phyloP scores from a whole-genome alignment of 35 echinoderm and acorn worm species.

The Eucidaris tribuloides region DNA sequence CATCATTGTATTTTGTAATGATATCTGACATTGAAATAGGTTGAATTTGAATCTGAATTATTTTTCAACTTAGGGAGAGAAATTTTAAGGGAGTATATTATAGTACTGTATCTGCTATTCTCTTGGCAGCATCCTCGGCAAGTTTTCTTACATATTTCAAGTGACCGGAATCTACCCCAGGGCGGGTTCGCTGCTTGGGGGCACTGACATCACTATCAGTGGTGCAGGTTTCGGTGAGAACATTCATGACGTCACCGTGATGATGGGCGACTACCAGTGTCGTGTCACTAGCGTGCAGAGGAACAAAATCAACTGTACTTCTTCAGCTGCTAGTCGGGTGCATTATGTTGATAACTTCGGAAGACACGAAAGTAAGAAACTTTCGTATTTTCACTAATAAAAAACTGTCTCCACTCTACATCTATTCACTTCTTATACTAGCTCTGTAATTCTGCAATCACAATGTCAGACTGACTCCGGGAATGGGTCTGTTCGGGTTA shows the following conservation, averaged over 20 bases:
- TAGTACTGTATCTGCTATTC: too few species aligned
- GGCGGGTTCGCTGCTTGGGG: slow-evolving; percentile 38
- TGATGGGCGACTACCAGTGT: slow-evolving; percentile 23
- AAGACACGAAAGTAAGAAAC: slow-evolving; percentile 45
- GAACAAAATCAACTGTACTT: neutral
- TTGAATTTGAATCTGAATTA: too few species aligned
- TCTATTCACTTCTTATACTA: neutral
- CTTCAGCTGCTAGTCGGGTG: neutral
- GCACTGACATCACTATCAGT: slow-evolving; percentile 24
- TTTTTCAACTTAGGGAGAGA: too few species aligned
- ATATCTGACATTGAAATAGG: too few species aligned
- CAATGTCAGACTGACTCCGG: neutral
- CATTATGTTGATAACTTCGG: slow-evolving; percentile 41
- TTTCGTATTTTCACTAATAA: too few species aligned
- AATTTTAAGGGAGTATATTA: too few species aligned
- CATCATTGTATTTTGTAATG: too few species aligned
- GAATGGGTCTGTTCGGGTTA: neutral
- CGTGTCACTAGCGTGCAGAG: neutral
- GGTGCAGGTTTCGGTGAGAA: slow-evolving; percentile 44
- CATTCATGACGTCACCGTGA: neutral
- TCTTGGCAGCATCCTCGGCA: neutral
- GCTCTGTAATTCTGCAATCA: neutral
- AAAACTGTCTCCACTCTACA: neutral
- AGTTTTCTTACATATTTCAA: slow-evolving; percentile 31
- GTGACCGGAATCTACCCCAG: slow-evolving; percentile 27